A percentile compares a stretch with the other conserved stretches of the same genome.
phyloP scores from a whole-genome alignment of 2,888 invertebrate species.

The Synanthedon tipuliformis region DNA sequence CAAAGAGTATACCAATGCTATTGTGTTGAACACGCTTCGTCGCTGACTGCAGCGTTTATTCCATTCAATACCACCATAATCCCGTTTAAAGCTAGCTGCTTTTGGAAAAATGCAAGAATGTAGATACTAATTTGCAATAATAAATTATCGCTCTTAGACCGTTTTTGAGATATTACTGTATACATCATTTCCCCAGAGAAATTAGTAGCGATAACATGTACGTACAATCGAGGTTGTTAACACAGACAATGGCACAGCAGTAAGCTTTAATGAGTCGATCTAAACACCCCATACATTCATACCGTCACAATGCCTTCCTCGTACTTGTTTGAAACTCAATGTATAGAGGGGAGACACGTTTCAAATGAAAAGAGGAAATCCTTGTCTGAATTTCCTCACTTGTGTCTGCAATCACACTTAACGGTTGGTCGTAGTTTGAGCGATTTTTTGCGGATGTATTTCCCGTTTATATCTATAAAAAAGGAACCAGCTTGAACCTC shows the following conservation, averaged over 20 bases:
- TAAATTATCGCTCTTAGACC: no score
- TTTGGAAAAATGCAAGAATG: no score
- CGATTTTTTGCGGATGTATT: no score
- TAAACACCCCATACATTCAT: slow-evolving; percentile 42
- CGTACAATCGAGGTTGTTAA: slow-evolving; percentile 21
- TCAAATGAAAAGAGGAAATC: slow-evolving; percentile 52
- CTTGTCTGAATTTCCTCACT: slow-evolving; percentile 43
- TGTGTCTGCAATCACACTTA: slow-evolving; percentile 1
- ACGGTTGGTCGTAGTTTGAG: no score
- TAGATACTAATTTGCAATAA: no score
- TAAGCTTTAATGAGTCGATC: slow-evolving; percentile 43
- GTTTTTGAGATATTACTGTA: background rate
- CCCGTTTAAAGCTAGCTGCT: background rate
- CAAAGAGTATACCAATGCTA: slow-evolving; percentile 21
- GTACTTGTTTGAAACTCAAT: slow-evolving; percentile 39
- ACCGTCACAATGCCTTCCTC: slow-evolving; percentile 37
- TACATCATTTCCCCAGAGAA: slow-evolving; percentile 18
- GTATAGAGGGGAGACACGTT: slow-evolving; percentile 43
- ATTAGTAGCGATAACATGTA: slow-evolving; percentile 28
- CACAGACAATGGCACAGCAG: slow-evolving; percentile 38
- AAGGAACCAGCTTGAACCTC: no score
- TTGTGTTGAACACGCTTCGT: slow-evolving; percentile 38
- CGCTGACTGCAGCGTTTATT: slow-evolving; percentile 32
- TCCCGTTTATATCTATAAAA: no score
- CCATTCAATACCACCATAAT: slow-evolving; percentile 31